Evolutionary conservation across 2,888 invertebrate species (phyloP).

Genomic region (Scaeva pyrastri): DNA sequence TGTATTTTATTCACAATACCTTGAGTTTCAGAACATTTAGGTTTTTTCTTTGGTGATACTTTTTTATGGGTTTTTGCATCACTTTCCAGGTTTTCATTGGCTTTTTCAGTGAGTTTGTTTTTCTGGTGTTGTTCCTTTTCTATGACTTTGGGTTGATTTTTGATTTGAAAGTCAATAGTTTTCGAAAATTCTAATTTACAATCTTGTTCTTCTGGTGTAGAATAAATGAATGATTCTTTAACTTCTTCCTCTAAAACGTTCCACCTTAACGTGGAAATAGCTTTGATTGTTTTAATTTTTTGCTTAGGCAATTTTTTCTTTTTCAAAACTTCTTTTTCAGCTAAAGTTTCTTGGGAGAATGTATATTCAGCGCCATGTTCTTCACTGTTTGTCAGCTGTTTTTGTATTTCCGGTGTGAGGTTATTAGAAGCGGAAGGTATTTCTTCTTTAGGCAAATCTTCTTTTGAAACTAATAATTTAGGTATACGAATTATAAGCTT

Average conservation of each 20-base stretch:
- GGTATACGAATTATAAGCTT: conserved; percentile 1
- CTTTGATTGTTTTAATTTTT: neutral
- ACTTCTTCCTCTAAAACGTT: neutral
- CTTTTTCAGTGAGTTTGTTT: too few species aligned
- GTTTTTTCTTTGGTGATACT: neutral
- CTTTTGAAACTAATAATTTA: neutral
- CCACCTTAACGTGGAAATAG: neutral
- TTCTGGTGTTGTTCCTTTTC: too few species aligned
- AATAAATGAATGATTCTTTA: too few species aligned
- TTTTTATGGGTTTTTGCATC: too few species aligned
- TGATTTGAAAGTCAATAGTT: neutral
- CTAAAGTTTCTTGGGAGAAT: neutral
- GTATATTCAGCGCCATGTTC: neutral
- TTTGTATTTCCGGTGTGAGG: neutral
- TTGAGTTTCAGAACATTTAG: neutral
- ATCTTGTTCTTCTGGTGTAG: neutral
- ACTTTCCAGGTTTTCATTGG: too few species aligned
- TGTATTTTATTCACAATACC: neutral
- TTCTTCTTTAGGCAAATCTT: neutral
- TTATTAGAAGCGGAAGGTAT: neutral
- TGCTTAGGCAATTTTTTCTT: neutral
- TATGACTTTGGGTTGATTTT: too few species aligned
- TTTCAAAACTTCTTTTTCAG: neutral
- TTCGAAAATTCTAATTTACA: neutral
- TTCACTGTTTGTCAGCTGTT: neutral